Conservation (phyloP, 2,888 invertebrate genomes). For the Campaea margaritaria region DNA sequence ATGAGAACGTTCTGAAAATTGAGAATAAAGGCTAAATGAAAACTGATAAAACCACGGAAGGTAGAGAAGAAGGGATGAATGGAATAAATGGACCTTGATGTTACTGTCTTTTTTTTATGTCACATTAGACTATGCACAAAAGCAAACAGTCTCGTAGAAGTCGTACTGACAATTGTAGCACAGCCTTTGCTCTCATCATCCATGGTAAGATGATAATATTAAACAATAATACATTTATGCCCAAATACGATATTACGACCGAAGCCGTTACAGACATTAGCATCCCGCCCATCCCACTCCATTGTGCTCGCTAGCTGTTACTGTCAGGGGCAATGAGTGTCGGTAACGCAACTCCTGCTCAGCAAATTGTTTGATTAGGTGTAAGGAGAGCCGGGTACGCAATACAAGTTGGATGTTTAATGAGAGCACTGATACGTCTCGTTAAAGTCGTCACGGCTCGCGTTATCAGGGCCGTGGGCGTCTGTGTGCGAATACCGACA, state of each 20-base stretch:
- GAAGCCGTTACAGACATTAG: background rate
- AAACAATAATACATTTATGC: too few species aligned
- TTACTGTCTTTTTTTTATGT: too few species aligned
- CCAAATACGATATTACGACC: background rate
- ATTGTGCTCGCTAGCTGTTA: conserved; percentile 36
- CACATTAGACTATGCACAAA: too few species aligned
- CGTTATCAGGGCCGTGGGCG: conserved; percentile 80
- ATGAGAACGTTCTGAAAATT: too few species aligned
- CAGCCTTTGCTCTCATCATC: too few species aligned
- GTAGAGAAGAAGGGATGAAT: too few species aligned
- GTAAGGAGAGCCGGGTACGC: conserved; percentile 76
- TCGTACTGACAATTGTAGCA: too few species aligned
- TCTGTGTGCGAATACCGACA: conserved; percentile 64
- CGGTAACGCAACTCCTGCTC: conserved; percentile 56
- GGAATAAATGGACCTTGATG: too few species aligned
- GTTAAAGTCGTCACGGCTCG: conserved; percentile 67
- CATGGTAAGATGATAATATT: too few species aligned
- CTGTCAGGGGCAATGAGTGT: conserved; percentile 32
- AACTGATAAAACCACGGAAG: too few species aligned
- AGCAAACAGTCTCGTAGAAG: too few species aligned
- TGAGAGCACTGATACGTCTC: conserved; percentile 79
- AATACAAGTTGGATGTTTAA: conserved; percentile 70
- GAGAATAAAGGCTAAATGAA: too few species aligned
- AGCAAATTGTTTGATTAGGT: conserved; percentile 74
- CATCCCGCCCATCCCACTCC: conserved; percentile 6